These are phyloP conservation scores for Danio albolineatus DNA, from an alignment of 2,797 vertebrate species.

Conservation along the genomic window DNA sequence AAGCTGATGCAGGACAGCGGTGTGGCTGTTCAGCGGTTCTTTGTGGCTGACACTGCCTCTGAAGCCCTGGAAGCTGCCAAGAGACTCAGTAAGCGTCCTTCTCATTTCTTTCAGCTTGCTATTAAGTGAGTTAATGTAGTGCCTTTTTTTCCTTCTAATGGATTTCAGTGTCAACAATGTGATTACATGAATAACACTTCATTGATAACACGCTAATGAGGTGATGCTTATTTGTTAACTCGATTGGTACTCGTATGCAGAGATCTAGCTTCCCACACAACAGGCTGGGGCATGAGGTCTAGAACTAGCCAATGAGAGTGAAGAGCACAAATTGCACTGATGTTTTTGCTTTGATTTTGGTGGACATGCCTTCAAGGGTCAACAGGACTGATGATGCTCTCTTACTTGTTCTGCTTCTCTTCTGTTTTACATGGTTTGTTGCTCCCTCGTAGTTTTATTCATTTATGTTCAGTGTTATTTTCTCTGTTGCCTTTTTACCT, in stretches of 20 bases:
- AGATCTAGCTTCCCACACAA: slow-evolving; percentile 2
- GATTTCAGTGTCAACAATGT: background rate
- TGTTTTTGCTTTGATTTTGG: slow-evolving; percentile 30
- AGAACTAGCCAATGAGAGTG: slow-evolving; percentile 15
- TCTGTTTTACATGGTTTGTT: slow-evolving; percentile 11
- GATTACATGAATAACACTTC: slow-evolving; percentile 31
- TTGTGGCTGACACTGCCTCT: slow-evolving; percentile 87
- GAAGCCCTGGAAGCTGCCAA: slow-evolving; percentile 93
- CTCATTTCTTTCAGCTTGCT: background rate
- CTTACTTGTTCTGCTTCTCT: slow-evolving; percentile 16
- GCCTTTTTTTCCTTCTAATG: slow-evolving; percentile 11
- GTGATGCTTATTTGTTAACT: slow-evolving; percentile 23
- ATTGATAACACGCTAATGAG: slow-evolving; percentile 29
- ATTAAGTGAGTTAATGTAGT: background rate
- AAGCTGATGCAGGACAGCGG: slow-evolving; percentile 97
- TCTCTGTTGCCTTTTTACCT: background rate
- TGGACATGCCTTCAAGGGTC: slow-evolving; percentile 32
- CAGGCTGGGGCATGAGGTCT: background rate
- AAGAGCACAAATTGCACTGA: background rate
- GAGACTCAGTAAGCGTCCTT: slow-evolving; percentile 88
- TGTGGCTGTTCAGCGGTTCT: slow-evolving; percentile 96
- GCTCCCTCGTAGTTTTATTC: too few relatives aligned
- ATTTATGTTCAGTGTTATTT: too few relatives aligned
- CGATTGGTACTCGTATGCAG: background rate
- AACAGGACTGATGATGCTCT: slow-evolving; percentile 59